phyloP scores from a whole-genome alignment of 2,797 vertebrate species.

The Takifugu rubripes region DNA sequence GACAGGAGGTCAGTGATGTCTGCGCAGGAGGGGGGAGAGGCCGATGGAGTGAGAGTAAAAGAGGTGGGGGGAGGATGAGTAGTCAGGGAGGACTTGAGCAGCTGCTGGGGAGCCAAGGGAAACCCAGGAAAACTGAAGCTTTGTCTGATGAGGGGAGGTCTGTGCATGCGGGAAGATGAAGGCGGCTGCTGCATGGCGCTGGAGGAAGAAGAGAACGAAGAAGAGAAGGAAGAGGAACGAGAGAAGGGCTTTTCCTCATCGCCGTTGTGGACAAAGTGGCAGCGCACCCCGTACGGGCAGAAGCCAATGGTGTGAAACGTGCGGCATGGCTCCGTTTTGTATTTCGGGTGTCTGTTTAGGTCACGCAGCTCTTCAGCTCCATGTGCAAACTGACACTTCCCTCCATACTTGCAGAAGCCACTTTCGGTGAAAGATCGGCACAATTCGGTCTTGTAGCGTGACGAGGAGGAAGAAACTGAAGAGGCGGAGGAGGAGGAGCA shows the following conservation, averaged over 20 bases:
- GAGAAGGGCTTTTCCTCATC: conserved; percentile 69
- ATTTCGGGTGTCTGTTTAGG: conserved; percentile 79
- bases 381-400: conserved; percentile 84
- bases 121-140: conserved; percentile 82
- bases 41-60: conserved; percentile 22
- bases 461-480: conserved; percentile 50
- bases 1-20: conserved; percentile 67
- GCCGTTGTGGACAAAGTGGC: conserved; percentile 82
- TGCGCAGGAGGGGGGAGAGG: conserved; percentile 58
- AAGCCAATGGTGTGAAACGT: conserved; percentile 84
- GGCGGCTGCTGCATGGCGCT: conserved; percentile 25
- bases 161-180: conserved; percentile 32
- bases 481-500: conserved; percentile 43
- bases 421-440: conserved; percentile 80
- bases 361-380: conserved; percentile 76
- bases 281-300: conserved; percentile 82
- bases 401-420: conserved; percentile 79
- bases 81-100: conserved; percentile 22
- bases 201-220: conserved; percentile 35
- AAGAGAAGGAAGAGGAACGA: conserved; percentile 35
- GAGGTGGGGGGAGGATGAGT: conserved; percentile 24
- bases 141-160: conserved; percentile 74
- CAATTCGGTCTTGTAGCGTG: conserved; percentile 83
- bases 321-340: conserved; percentile 81
- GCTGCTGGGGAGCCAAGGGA: conserved; percentile 61